phyloP scores from a whole-genome alignment of 2,113 vertebrate genomes.

The Leptobrachium ailaonicum region DNA sequence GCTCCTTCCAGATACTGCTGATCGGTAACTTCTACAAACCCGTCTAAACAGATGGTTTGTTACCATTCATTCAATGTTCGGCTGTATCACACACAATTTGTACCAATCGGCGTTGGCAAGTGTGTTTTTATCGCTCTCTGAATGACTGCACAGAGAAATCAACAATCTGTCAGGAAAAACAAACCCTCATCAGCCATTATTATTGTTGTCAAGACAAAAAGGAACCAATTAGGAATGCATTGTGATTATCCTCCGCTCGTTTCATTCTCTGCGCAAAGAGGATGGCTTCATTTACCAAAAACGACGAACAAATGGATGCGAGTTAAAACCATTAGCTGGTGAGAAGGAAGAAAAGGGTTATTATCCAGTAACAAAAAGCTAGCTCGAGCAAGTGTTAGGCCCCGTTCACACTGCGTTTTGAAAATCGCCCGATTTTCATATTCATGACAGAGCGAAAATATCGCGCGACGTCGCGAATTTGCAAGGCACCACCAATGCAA shows the following conservation, averaged over 20 bases:
- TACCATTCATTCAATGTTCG: constrained; percentile 19
- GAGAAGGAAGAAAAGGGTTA: too few species aligned
- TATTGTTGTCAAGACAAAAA: not conserved
- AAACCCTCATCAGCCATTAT: constrained; percentile 3
- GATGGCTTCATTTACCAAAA: too few species aligned
- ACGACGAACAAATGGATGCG: too few species aligned
- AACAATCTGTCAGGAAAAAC: not conserved
- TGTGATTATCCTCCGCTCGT: not conserved
- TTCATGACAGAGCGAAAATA: too few species aligned
- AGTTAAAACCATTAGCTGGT: too few species aligned
- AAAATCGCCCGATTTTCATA: too few species aligned
- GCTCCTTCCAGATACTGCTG: constrained; percentile 3
- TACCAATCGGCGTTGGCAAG: constrained; percentile 14
- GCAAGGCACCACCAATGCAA: too few species aligned
- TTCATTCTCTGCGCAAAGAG: too few species aligned
- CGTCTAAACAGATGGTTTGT: constrained; percentile 28
- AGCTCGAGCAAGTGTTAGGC: too few species aligned
- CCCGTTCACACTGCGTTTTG: too few species aligned
- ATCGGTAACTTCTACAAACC: constrained; percentile 13
- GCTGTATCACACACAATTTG: not conserved
- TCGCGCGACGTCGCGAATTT: too few species aligned
- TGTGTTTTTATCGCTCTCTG: not conserved
- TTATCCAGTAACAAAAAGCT: too few species aligned
- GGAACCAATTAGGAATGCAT: not conserved
- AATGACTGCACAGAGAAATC: not conserved